Base-by-base conservation (phyloP, 2,888 invertebrate species). In the Dryobota labecula region DNA sequence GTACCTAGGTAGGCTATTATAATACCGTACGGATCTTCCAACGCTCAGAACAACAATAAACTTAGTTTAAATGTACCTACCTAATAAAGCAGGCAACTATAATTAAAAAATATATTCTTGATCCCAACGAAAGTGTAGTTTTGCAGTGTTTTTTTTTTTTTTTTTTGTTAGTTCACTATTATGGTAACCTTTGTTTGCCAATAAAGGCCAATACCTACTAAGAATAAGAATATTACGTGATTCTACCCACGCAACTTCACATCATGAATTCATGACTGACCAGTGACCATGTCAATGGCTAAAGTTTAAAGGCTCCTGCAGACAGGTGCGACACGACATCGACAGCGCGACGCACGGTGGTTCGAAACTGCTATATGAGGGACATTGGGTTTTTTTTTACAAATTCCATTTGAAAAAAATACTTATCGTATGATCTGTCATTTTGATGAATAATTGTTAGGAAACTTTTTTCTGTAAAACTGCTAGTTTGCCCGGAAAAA, bases 171-270 rank as follows among this genome's bases (percentile, higher is more conserved):
- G 2, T n/a, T 69, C 6, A 27, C 24, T 60, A 38, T 56, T 47
- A n/a, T 30, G 47, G 8, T 61, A 45, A 60, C 20, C n/a, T 60
- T 30, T 27, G 18, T 58, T 18, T 38, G 38, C 1, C 24, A 3
- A 3, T 33, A 33, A 9, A 49, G 27, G 11, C 24, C 7, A 8
- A 18, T 33, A 53, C 53, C n/a, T n/a, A n/a, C n/a, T n/a, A n/a
- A n/a, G n/a, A n/a, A n/a, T 54, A 18, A 49, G 33, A 77, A 58
- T 63, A 58, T 80, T 73, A 65, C 65, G 53, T 82, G 56, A 66
- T 53, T 45, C 51, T 60, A 51, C 64, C 66, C 60, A 70, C 64
- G 38, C 65, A 27, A 57, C 11, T 38, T 27, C 53, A 38, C 24
- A 45, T 54, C 20, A 51, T n/a, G 36, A 61, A 30, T 45, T 61